Conservation (phyloP, 2,113 vertebrate species). For the Thamnophis sirtalis region DNA sequence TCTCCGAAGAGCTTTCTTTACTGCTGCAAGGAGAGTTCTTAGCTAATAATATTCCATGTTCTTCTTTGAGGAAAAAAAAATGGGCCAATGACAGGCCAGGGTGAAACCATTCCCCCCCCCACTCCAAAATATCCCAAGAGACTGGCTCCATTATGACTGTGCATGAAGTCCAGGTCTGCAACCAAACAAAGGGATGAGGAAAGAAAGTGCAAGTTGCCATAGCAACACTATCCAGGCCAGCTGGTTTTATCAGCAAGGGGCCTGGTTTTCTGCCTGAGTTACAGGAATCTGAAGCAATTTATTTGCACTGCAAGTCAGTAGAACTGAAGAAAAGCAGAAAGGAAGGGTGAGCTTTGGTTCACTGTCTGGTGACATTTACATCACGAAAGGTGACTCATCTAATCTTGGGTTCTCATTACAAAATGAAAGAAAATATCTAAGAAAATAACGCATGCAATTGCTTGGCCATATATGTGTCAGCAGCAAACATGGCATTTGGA, state of each 20-base stretch:
- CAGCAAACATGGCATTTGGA: neutral
- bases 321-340: conserved; percentile 39
- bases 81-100: conserved; percentile 49
- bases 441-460: neutral
- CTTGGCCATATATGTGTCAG: neutral
- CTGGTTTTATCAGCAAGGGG: conserved; percentile 74
- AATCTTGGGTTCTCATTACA: neutral
- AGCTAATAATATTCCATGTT: conserved; percentile 61
- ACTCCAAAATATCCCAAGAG: conserved; percentile 62
- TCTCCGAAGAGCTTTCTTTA: conserved; percentile 55
- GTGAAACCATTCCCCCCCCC: conserved; percentile 65
- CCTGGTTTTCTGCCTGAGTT: conserved; percentile 69
- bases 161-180: conserved; percentile 72
- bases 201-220: conserved; percentile 75
- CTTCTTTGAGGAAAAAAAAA: conserved; percentile 56
- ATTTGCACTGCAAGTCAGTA: conserved; percentile 55
- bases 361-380: conserved; percentile 1
- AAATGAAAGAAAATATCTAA: neutral
- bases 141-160: conserved; percentile 67
- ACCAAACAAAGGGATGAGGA: conserved; percentile 73
- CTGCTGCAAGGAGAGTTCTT: conserved; percentile 60
- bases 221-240: conserved; percentile 68
- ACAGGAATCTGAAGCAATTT: conserved; percentile 70
- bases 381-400: conserved; percentile 26
- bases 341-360: conserved; percentile 2